Percentiles rank a stretch among this genome's conserved stretches.
Evolutionary conservation across 2,797 vertebrate species (phyloP).

Genomic region (Margarornis squamiger): DNA sequence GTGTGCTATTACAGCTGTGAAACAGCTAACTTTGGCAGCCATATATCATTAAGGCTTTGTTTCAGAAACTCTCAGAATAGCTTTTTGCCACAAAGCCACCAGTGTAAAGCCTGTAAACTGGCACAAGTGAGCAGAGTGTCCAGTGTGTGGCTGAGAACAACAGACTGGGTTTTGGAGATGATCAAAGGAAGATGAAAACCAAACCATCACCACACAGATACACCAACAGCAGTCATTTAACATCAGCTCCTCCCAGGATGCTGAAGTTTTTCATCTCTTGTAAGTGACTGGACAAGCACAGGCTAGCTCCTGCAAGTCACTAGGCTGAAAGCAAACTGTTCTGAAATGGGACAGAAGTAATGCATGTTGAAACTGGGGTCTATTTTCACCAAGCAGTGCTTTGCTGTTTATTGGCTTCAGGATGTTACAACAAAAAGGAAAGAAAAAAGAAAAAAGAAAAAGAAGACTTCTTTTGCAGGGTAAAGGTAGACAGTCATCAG

Average conservation of each 20-base stretch:
- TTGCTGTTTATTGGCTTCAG: background rate
- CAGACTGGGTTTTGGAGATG: background rate
- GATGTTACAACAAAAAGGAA: background rate
- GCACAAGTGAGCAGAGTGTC: background rate
- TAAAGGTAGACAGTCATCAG: background rate
- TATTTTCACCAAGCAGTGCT: background rate
- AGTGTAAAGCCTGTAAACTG: background rate
- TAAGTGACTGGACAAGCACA: background rate
- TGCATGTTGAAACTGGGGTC: slow-evolving; percentile 22
- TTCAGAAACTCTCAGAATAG: slow-evolving; percentile 67
- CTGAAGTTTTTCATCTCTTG: background rate
- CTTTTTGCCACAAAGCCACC: slow-evolving; percentile 3
- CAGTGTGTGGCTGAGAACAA: background rate
- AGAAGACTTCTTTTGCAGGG: background rate
- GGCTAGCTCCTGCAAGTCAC: slow-evolving; percentile 11
- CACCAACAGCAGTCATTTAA: background rate
- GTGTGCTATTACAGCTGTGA: slow-evolving; percentile 76
- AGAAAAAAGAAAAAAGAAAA: background rate
- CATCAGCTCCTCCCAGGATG: background rate
- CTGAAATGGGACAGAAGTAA: slow-evolving; percentile 54
- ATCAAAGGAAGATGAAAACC: background rate
- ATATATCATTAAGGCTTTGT: slow-evolving; percentile 69
- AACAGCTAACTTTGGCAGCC: slow-evolving; percentile 73
- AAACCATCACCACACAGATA: background rate
- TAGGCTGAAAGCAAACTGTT: slow-evolving; percentile 58